Evolutionary conservation across 2,113 vertebrate genomes (phyloP).

Genomic region (Daphoenositta chrysoptera): DNA sequence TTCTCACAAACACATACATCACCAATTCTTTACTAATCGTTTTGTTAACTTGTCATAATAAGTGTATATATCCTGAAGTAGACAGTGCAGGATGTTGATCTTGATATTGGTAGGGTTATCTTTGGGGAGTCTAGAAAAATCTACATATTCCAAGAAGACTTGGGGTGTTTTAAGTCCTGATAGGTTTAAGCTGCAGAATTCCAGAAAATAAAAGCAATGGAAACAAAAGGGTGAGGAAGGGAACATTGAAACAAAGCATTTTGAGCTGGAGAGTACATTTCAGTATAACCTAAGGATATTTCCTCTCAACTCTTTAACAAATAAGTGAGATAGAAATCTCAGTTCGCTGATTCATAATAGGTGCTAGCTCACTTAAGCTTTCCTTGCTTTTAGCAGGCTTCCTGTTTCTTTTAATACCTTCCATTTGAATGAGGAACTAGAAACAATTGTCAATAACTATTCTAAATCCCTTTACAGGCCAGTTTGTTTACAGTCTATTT

Average conservation of each 20-base stretch:
- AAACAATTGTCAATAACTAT: slow-evolving; percentile 39
- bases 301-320: slow-evolving; percentile 21
- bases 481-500: neutral
- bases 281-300: neutral
- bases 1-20: neutral
- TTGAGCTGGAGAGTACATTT: neutral
- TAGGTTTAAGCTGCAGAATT: neutral
- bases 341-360: slow-evolving; percentile 25
- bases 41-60: neutral
- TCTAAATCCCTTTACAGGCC: neutral
- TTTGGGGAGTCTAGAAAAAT: neutral
- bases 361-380: neutral
- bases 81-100: neutral
- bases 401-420: slow-evolving; percentile 32
- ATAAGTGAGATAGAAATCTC: slow-evolving; percentile 31
- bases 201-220: neutral
- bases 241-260: neutral
- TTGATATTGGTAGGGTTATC: neutral
- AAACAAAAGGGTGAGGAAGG: neutral
- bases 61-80: neutral
- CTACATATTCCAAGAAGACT: neutral
- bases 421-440: neutral
- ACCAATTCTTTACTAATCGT: neutral
- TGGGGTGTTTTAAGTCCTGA: neutral
- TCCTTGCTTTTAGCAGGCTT: slow-evolving; percentile 35